Percentiles rank a stretch among this genome's conserved stretches.
These are phyloP conservation scores for Neostethus bicornis DNA, from an alignment of 2,797 vertebrate species.

Conservation along the genomic window DNA sequence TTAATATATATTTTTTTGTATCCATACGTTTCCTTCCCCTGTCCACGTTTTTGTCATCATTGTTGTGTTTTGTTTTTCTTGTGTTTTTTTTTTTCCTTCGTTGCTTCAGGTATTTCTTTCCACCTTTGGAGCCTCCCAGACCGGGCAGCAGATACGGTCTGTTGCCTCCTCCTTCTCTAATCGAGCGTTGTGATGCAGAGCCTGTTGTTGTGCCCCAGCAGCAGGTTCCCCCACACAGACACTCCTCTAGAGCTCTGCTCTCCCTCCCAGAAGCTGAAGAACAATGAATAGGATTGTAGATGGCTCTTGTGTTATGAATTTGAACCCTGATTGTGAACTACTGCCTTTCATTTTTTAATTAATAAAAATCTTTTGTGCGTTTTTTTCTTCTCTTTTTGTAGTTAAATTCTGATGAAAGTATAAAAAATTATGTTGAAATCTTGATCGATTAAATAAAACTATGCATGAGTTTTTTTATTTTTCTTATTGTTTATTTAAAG, in stretches of 20 bases:
- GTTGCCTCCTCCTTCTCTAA: slow-evolving; percentile 88
- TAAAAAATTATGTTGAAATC: no score
- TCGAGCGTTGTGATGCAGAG: slow-evolving; percentile 90
- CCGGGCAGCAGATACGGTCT: slow-evolving; percentile 90
- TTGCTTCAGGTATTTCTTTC: slow-evolving; percentile 96
- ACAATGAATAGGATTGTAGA: slow-evolving; percentile 42
- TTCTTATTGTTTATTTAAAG: no score
- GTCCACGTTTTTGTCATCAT: slow-evolving; percentile 53
- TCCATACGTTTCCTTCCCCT: slow-evolving; percentile 48
- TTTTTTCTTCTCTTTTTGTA: no score
- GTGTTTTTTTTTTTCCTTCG: slow-evolving; percentile 33
- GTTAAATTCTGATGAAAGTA: no score
- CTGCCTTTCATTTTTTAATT: slow-evolving; percentile 33
- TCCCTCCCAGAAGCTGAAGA: slow-evolving; percentile 68
- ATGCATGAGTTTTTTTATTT: no score
- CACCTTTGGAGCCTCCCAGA: slow-evolving; percentile 90
- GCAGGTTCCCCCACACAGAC: slow-evolving; percentile 69
- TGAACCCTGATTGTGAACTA: no score
- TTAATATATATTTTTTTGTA: slow-evolving; percentile 82
- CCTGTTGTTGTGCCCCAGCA: slow-evolving; percentile 74
- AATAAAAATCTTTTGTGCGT: slow-evolving; percentile 3
- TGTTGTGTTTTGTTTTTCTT: slow-evolving; percentile 24
- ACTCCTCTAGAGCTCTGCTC: slow-evolving; percentile 63
- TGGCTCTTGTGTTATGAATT: background rate
- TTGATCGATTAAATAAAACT: no score